Evolutionary conservation across 2,888 invertebrate species (phyloP).

Genomic region (Sphaerophoria rueppellii): DNA sequence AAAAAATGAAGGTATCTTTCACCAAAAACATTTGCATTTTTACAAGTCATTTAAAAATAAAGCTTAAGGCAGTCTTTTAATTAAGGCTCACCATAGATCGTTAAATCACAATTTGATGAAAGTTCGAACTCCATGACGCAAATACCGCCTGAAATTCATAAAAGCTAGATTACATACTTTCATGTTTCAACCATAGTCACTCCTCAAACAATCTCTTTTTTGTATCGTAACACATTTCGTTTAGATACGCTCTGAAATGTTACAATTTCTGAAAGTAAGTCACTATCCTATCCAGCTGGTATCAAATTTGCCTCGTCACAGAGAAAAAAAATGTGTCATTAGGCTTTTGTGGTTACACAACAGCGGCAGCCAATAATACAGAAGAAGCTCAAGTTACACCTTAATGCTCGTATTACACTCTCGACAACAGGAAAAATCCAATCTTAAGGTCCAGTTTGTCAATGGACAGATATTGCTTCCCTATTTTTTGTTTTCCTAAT

Average conservation of each 20-base stretch:
- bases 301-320: not conserved
- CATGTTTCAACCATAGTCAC: not conserved
- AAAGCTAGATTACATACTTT: not conserved
- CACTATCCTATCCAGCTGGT: slow-evolving; percentile 8
- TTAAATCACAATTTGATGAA: not conserved
- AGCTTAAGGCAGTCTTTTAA: no score
- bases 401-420: slow-evolving; percentile 33
- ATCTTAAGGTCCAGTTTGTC: slow-evolving; percentile 42
- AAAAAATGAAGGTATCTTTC: no score
- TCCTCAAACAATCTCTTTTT: slow-evolving; percentile 3
- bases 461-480: not conserved
- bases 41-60: no score
- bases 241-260: not conserved
- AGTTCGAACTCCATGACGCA: not conserved
- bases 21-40: no score
- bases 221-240: not conserved
- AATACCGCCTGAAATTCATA: not conserved
- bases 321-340: slow-evolving; percentile 49
- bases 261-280: slow-evolving; percentile 31
- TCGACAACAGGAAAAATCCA: slow-evolving; percentile 54
- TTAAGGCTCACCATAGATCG: no score
- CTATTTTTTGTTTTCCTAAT: not conserved
- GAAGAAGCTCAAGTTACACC: slow-evolving; percentile 50
- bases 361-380: not conserved
- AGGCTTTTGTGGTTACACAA: slow-evolving; percentile 31